phyloP scores from a whole-genome alignment of 2,888 invertebrate genomes.

The Altica lythri region DNA sequence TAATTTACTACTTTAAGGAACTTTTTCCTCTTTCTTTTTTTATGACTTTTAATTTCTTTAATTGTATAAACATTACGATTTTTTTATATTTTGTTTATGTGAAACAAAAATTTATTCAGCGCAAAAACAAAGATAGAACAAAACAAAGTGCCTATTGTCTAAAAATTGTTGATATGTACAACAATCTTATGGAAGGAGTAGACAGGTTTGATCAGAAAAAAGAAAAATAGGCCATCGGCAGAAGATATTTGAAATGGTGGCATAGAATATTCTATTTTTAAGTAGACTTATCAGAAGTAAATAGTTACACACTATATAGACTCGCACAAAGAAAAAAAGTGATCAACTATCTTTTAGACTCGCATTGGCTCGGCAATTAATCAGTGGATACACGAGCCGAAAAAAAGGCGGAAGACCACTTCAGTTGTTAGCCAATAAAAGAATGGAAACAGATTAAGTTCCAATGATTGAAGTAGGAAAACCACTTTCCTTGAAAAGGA shows the following conservation, averaged over 20 bases:
- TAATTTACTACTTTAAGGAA: no score
- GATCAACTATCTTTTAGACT: constrained; percentile 17
- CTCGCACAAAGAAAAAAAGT: neutral
- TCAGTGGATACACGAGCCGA: constrained; percentile 3
- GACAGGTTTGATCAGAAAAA: constrained; percentile 16
- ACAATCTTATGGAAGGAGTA: constrained; percentile 21
- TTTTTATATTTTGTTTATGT: constrained; percentile 33
- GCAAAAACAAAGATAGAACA: neutral
- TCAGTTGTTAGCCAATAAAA: constrained; percentile 12
- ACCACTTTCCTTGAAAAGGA: constrained; percentile 3
- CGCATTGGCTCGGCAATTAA: constrained; percentile 16
- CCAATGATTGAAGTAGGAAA: constrained; percentile 17
- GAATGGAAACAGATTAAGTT: constrained; percentile 14
- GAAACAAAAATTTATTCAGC: no score
- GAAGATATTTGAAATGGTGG: constrained; percentile 12
- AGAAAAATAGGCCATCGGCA: constrained; percentile 2
- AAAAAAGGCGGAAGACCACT: constrained; percentile 17
- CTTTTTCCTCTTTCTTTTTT: no score
- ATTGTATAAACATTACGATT: no score
- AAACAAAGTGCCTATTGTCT: constrained; percentile 8
- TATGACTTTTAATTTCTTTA: no score
- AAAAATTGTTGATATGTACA: constrained; percentile 11
- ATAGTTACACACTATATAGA: constrained; percentile 14
- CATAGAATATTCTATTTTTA: constrained; percentile 12
- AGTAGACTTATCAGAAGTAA: constrained; percentile 14